phyloP scores from a whole-genome alignment of 92 coral and sea anemone genomes.

The Palythoa caribaeorum region DNA sequence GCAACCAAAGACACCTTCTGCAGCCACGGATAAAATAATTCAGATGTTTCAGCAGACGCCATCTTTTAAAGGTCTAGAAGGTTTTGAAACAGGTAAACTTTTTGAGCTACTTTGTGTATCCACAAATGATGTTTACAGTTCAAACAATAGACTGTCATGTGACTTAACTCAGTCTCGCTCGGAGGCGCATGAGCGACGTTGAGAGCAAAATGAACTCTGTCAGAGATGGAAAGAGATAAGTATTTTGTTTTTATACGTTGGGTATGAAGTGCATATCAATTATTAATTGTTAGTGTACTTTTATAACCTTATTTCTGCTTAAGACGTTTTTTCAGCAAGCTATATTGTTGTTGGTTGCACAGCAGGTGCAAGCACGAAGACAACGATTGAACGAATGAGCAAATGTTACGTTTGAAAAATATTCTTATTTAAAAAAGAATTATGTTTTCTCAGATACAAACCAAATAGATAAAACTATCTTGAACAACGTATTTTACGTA shows the following conservation, averaged over 20 bases:
- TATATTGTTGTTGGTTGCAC: no score
- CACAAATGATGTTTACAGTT: slow-evolving; percentile 33
- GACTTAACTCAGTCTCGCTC: slow-evolving; percentile 31
- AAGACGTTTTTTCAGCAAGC: no score
- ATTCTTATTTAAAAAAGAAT: no score
- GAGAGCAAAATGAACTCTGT: not conserved
- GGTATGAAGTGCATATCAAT: not conserved
- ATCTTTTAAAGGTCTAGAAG: slow-evolving; percentile 39
- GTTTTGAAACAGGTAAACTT: slow-evolving; percentile 48
- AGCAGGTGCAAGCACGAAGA: no score
- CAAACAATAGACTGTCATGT: slow-evolving; percentile 41
- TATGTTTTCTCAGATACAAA: not conserved
- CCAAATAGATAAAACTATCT: not conserved
- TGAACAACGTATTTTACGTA: not conserved
- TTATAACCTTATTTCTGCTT: no score
- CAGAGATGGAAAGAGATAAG: not conserved
- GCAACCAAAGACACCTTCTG: not conserved
- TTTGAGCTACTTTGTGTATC: slow-evolving; percentile 20
- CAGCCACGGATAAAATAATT: slow-evolving; percentile 33
- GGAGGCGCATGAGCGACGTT: not conserved
- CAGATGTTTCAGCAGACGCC: slow-evolving; percentile 31
- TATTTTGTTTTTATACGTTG: not conserved
- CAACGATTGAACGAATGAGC: no score
- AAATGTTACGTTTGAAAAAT: no score
- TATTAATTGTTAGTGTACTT: not conserved